Conservation (phyloP, 1,140 invertebrate species). For the Trissolcus basalis region DNA sequence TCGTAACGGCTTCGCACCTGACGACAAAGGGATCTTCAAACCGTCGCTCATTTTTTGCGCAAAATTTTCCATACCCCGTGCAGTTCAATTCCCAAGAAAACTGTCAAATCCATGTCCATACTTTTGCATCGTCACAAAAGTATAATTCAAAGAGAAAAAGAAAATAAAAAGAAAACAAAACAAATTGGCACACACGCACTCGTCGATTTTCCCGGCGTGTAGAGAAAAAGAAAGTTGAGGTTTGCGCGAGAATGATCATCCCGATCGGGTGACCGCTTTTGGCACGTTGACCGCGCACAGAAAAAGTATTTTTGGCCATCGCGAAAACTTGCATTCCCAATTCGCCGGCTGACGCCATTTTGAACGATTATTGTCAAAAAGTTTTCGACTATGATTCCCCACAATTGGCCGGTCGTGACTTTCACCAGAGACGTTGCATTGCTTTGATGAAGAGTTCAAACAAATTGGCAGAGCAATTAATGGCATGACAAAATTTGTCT, state of each 20-base stretch:
- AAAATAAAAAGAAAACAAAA: no score
- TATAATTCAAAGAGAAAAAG: no score
- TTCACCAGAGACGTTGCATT: slow-evolving; percentile 11
- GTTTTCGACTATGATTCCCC: slow-evolving; percentile 1
- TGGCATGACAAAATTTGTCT: no score
- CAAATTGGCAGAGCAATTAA: no score
- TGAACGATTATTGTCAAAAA: slow-evolving; percentile 13
- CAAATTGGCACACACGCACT: no score
- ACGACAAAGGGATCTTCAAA: slow-evolving; percentile 12
- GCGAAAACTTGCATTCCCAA: slow-evolving; percentile 19
- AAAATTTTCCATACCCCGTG: no score
- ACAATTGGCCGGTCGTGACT: slow-evolving; percentile 5
- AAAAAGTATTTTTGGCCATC: slow-evolving; percentile 28
- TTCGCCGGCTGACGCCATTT: slow-evolving; percentile 23
- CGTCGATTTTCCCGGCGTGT: neutral
- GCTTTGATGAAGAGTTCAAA: no score
- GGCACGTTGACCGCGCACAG: slow-evolving; percentile 16
- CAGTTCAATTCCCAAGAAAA: no score
- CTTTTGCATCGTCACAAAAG: no score
- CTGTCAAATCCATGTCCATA: no score
- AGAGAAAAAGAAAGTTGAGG: slow-evolving; percentile 18
- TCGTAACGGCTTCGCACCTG: slow-evolving; percentile 9
- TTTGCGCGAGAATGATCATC: slow-evolving; percentile 3
- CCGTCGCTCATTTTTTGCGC: neutral
- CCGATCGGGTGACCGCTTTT: slow-evolving; percentile 5